Evolutionary conservation across 2,888 invertebrate species (phyloP), one percentile per base, ranked within the genome.

Genomic region (Pyrocoelia pectoralis): DNA sequence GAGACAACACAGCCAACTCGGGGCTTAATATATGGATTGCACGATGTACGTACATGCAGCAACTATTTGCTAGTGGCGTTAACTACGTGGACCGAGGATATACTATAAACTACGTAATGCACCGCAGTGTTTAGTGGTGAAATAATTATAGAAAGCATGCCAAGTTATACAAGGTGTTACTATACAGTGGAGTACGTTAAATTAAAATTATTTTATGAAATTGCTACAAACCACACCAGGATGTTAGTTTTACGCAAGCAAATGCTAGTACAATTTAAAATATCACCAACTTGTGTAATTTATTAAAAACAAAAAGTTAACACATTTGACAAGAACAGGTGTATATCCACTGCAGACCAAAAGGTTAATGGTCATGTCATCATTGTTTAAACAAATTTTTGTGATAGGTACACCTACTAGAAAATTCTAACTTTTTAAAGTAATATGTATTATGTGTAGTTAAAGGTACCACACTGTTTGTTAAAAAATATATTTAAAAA

Each of bases 1-100:
- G 73, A 80, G 80, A 81, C 81, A 81, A 81, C 81, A 81, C 81
- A 81, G 81, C 81, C 81, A 80, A 76, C 74, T 76, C 69, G 76
- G 77, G 75, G 64, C 64, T 70, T 65, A 70, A 69, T 6, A 68
- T 71, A 73, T 69, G 72, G 68, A 69, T 62, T 65, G 66, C 66
- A 72, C 71, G 71, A 72, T 72, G 71, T 67, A 73, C 71, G 69
- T 61, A 63, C 76, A 77, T 76, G 76, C 76, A 77, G 64, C 71
- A 70, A 68, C 71, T 68, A 67, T 51, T 61, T 63, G 68, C 70
- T 73, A 74, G 69, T 70, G 68, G 70, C 73, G 68, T 72, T 73
- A 73, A 63, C 73, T 76, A 77, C 71, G 74, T 76, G 76, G 75
- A 68, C 70, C 74, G 73, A 74, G 61, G 61, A 55, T 56, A 46